Conservation (phyloP, 2,888 invertebrate species). For the Morpho helenor region DNA sequence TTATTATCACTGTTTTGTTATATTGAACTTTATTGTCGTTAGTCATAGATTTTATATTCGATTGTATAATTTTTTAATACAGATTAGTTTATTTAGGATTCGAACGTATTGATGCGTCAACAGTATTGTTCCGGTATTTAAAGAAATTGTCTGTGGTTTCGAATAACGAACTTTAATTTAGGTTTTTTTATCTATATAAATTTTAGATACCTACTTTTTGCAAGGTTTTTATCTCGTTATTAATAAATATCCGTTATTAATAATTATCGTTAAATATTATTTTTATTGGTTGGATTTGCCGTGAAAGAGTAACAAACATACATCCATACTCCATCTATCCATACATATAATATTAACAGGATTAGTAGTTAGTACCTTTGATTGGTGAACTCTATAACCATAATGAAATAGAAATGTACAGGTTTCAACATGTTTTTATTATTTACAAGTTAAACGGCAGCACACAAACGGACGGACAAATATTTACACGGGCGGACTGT, state of each 20-base stretch:
- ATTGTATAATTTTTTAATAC: slow-evolving; percentile 7
- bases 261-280: no score
- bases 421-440: slow-evolving; percentile 12
- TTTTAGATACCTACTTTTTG: neutral
- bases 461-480: slow-evolving; percentile 32
- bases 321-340: no score
- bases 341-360: no score
- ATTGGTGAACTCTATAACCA: no score
- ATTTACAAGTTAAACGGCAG: slow-evolving; percentile 23
- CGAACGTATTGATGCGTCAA: slow-evolving; percentile 32
- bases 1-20: slow-evolving; percentile 5
- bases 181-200: slow-evolving; percentile 18
- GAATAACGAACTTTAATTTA: slow-evolving; percentile 14
- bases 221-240: neutral
- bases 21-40: slow-evolving; percentile 11
- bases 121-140: slow-evolving; percentile 29
- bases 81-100: slow-evolving; percentile 32
- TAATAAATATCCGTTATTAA: neutral
- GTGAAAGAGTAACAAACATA: no score
- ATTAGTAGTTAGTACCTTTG: no score
- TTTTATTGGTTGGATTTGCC: no score
- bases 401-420: neutral
- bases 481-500: slow-evolving; percentile 33
- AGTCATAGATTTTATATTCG: neutral
- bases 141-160: slow-evolving; percentile 29